A percentile compares a stretch with the other conserved stretches of the same genome.
Conservation (phyloP, 1,140 invertebrate species). For the Anastrepha ludens region DNA sequence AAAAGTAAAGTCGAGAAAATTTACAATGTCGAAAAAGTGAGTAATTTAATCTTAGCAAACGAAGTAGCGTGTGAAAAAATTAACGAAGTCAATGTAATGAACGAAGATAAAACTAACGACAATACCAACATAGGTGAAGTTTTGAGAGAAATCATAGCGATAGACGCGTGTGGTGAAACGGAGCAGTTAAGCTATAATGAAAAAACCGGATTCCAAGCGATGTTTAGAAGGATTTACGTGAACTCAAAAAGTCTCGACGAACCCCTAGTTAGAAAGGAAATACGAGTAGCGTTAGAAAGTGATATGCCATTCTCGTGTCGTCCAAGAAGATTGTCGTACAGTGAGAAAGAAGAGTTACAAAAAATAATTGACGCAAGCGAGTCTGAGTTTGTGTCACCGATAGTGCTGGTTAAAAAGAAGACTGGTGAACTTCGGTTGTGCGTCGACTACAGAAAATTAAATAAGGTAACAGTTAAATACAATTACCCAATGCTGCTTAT, state of each 20-base stretch:
- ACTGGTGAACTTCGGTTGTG: too few relatives aligned
- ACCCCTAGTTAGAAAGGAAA: constrained; percentile 40
- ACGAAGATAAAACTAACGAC: too few relatives aligned
- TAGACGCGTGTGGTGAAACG: background rate
- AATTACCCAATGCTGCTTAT: constrained; percentile 68
- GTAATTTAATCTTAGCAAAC: background rate
- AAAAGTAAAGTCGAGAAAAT: background rate
- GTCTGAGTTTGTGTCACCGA: too few relatives aligned
- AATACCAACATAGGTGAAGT: too few relatives aligned
- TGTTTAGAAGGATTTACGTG: constrained; percentile 50
- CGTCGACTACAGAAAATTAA: constrained; percentile 26
- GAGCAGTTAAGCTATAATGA: background rate
- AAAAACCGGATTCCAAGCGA: background rate
- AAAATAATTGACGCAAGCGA: constrained; percentile 59
- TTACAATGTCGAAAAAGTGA: background rate
- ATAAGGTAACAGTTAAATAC: constrained; percentile 60
- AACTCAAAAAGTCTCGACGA: constrained; percentile 11
- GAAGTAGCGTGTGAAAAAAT: background rate
- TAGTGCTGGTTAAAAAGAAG: too few relatives aligned
- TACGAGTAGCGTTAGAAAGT: constrained; percentile 56
- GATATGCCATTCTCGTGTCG: constrained; percentile 25
- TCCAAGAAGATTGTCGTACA: constrained; percentile 41
- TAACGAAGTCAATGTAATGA: background rate
- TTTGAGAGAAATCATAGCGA: background rate
- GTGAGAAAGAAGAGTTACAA: constrained; percentile 60